A percentile compares a stretch with the other conserved stretches of the same genome.
phyloP scores from a whole-genome alignment of 1,140 invertebrate species.

The Drosophila tani region DNA sequence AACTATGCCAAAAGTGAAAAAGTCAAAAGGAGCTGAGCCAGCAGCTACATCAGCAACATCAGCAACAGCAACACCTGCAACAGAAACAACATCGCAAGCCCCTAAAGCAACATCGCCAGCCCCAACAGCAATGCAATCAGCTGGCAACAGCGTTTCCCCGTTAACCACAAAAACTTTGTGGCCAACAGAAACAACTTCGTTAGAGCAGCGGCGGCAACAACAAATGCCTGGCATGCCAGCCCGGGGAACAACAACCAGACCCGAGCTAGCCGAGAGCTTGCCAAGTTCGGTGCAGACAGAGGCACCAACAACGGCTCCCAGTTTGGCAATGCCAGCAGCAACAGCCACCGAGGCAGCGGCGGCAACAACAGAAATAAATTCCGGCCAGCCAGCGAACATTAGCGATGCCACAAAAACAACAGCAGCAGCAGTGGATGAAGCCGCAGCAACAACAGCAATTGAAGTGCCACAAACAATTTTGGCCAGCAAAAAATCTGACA shows the following conservation, averaged over 20 bases:
- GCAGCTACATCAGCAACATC: not conserved
- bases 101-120: slow-evolving; percentile 7
- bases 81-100: slow-evolving; percentile 9
- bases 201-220: slow-evolving; percentile 56
- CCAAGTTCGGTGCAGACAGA: slow-evolving; percentile 62
- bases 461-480: slow-evolving; percentile 72
- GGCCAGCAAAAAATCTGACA: slow-evolving; percentile 56
- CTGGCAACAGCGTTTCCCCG: slow-evolving; percentile 61
- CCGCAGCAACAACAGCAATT: slow-evolving; percentile 29
- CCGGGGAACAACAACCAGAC: slow-evolving; percentile 22
- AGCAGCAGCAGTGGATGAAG: slow-evolving; percentile 24
- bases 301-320: slow-evolving; percentile 55
- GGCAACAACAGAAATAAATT: slow-evolving; percentile 43
- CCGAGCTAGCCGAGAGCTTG: slow-evolving; percentile 33
- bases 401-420: slow-evolving; percentile 46
- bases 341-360: slow-evolving; percentile 26
- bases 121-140: slow-evolving; percentile 66
- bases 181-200: slow-evolving; percentile 78
- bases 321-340: slow-evolving; percentile 55
- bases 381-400: slow-evolving; percentile 57
- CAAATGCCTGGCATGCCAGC: slow-evolving; percentile 72
- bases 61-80: not conserved
- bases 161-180: slow-evolving; percentile 79
- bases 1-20: slow-evolving; percentile 66
- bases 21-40: slow-evolving; percentile 47